phyloP scores from a whole-genome alignment of 2,888 invertebrate species.

The Encarsia formosa region DNA sequence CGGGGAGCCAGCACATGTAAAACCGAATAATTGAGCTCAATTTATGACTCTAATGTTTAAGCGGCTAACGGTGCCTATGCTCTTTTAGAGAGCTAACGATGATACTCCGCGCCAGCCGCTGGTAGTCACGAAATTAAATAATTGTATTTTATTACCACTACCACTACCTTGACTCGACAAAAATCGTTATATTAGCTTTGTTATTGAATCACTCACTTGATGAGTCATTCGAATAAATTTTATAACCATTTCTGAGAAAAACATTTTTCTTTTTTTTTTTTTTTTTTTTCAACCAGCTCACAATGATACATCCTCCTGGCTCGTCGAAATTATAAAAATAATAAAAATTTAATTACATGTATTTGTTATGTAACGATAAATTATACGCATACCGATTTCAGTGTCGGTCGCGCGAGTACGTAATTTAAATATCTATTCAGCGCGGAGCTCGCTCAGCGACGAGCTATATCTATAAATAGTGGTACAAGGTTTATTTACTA shows the following conservation, averaged over 20 bases:
- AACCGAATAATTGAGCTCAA: conserved; percentile 10
- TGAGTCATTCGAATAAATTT: conserved; percentile 20
- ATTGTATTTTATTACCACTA: conserved; percentile 26
- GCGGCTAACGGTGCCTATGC: conserved; percentile 9
- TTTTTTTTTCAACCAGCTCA: too few species aligned
- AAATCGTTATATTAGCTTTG: conserved; percentile 23
- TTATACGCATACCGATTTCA: background rate
- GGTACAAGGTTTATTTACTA: conserved; percentile 11
- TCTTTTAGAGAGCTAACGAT: conserved; percentile 4
- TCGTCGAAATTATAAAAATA: background rate
- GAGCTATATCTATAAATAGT: conserved; percentile 5
- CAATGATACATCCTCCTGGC: background rate
- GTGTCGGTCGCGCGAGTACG: background rate
- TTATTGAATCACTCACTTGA: conserved; percentile 17
- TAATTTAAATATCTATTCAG: conserved; percentile 4
- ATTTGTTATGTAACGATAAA: conserved; percentile 7
- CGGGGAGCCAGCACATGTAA: background rate
- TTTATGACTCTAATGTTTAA: conserved; percentile 16
- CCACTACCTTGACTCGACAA: conserved; percentile 14
- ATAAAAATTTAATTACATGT: background rate
- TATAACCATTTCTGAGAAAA: conserved; percentile 16
- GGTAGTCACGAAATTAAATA: conserved; percentile 23
- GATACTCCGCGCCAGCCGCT: too few species aligned
- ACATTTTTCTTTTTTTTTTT: conserved; percentile 2
- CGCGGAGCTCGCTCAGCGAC: too few species aligned